Conservation (phyloP, 2,888 invertebrate genomes). For the Brachypterus glaber region DNA sequence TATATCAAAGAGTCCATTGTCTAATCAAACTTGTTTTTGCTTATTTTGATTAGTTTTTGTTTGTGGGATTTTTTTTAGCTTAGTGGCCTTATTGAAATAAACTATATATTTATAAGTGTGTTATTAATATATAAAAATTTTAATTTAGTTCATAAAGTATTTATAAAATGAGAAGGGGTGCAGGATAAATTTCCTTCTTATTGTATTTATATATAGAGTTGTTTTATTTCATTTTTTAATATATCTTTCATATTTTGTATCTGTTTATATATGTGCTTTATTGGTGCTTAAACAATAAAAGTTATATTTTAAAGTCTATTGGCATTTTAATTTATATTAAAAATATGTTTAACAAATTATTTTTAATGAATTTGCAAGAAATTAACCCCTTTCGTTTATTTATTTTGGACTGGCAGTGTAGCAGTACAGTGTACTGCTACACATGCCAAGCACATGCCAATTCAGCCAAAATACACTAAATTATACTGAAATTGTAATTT, state of each 20-base stretch:
- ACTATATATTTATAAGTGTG: slow-evolving; percentile 16
- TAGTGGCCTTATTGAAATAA: slow-evolving; percentile 28
- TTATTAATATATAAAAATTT: slow-evolving; percentile 19
- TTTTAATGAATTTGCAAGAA: too few species aligned
- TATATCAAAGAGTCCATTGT: slow-evolving; percentile 17
- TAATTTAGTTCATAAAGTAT: slow-evolving; percentile 18
- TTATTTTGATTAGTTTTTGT: slow-evolving; percentile 6
- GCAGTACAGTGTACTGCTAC: too few species aligned
- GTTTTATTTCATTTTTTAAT: too few species aligned
- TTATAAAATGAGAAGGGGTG: slow-evolving; percentile 28
- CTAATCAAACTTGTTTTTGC: slow-evolving; percentile 17
- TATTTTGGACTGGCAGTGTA: too few species aligned
- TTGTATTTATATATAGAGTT: too few species aligned
- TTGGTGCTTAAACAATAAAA: slow-evolving; percentile 30
- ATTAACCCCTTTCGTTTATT: too few species aligned
- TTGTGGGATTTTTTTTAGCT: slow-evolving; percentile 20
- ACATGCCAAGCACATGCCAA: too few species aligned
- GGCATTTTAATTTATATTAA: too few species aligned
- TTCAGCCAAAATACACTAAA: too few species aligned
- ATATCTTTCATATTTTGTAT: slow-evolving; percentile 26
- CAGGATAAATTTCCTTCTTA: slow-evolving; percentile 22
- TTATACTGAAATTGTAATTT: too few species aligned
- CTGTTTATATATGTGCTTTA: slow-evolving; percentile 31
- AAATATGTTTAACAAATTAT: too few species aligned
- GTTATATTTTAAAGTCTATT: slow-evolving; percentile 21